These are phyloP conservation scores for Gonioctena quinquepunctata DNA, from an alignment of 1,140 invertebrate species.

Conservation along the genomic window DNA sequence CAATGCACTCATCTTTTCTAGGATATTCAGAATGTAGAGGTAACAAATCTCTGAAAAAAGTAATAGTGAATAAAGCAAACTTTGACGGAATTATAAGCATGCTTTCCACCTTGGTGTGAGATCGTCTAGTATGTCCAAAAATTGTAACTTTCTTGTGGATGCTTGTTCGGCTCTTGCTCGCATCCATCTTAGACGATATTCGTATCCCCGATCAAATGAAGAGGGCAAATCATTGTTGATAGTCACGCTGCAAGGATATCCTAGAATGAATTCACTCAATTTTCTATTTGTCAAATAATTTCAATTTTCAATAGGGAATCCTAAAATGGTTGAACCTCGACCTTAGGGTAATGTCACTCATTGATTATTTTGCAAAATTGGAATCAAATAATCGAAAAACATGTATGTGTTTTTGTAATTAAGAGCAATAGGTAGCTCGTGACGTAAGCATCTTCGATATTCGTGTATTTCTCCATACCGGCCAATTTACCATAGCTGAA, in stretches of 20 bases:
- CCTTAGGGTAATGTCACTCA: no score
- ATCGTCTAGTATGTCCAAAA: slow-evolving; percentile 47
- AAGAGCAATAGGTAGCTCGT: no score
- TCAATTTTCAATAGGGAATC: no score
- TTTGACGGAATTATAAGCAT: background rate
- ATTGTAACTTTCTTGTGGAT: slow-evolving; percentile 14
- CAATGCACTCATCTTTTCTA: slow-evolving; percentile 35
- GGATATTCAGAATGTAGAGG: slow-evolving; percentile 51
- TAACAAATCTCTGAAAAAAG: slow-evolving; percentile 38
- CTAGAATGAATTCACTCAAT: no score
- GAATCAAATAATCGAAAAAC: no score
- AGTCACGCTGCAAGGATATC: background rate
- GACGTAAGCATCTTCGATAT: no score
- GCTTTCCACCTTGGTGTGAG: slow-evolving; percentile 29
- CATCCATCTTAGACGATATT: slow-evolving; percentile 26
- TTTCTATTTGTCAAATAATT: no score
- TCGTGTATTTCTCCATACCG: no score
- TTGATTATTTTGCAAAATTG: no score
- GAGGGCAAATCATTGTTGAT: slow-evolving; percentile 23
- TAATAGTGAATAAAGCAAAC: background rate
- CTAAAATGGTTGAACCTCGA: no score
- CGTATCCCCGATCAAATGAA: background rate
- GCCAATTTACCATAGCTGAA: no score
- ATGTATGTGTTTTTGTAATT: no score
- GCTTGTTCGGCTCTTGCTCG: background rate